A percentile compares a stretch with the other conserved stretches of the same genome.
These are phyloP conservation scores for Agapostemon virescens DNA, from an alignment of 2,888 invertebrate genomes.

Conservation along the genomic window DNA sequence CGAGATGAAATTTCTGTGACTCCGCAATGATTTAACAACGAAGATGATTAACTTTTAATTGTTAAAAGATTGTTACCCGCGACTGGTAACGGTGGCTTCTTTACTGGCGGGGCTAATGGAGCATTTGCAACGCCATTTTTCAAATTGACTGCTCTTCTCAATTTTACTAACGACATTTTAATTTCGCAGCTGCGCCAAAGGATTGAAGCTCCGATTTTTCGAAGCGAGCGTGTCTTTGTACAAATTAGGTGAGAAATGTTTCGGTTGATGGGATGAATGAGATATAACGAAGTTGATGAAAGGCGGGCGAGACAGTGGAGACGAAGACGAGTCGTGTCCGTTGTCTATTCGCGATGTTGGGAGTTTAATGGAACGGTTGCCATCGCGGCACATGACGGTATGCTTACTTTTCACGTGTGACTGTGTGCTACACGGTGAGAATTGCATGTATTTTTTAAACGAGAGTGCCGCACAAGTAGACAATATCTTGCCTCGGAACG, in stretches of 20 bases:
- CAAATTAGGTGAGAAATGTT: constrained; percentile 46
- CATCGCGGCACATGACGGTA: background rate
- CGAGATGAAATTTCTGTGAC: too few species aligned
- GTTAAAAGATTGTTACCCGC: too few species aligned
- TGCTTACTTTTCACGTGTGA: constrained; percentile 37
- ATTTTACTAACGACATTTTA: background rate
- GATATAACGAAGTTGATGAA: background rate
- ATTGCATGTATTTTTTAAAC: constrained; percentile 41
- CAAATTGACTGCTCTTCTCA: background rate
- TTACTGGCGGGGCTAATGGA: too few species aligned
- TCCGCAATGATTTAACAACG: too few species aligned
- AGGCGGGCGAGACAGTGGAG: background rate
- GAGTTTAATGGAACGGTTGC: constrained; percentile 7
- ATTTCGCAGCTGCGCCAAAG: background rate
- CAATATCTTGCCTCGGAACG: constrained; percentile 32
- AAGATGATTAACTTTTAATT: too few species aligned
- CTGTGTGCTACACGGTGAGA: constrained; percentile 11
- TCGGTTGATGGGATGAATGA: constrained; percentile 28
- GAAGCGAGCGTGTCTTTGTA: constrained; percentile 35
- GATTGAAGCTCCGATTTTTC: constrained; percentile 22
- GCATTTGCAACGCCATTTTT: too few species aligned
- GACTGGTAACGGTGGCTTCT: too few species aligned
- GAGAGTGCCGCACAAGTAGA: constrained; percentile 29
- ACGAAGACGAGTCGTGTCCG: constrained; percentile 38
- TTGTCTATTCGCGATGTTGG: constrained; percentile 37